Conservation (phyloP, 2,888 invertebrate species). For the Hydropsyche betteni region DNA sequence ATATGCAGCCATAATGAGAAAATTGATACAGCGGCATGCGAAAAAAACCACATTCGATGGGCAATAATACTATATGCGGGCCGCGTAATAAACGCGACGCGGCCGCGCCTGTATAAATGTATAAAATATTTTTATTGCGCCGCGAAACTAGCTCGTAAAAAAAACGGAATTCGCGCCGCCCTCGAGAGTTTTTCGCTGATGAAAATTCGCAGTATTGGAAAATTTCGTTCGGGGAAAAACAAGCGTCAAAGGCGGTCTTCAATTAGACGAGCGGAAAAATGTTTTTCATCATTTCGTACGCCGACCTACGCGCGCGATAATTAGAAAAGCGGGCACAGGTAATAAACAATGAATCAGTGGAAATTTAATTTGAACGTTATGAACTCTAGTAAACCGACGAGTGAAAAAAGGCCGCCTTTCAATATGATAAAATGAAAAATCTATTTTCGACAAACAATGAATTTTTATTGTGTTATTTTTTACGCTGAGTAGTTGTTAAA, state of each 20-base stretch:
- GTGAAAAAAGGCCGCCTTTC: not conserved
- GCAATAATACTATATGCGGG: no score
- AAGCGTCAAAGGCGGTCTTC: constrained; percentile 38
- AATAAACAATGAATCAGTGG: constrained; percentile 22
- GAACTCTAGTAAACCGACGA: not conserved
- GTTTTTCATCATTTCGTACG: constrained; percentile 33
- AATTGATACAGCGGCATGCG: no score
- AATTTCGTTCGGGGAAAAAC: constrained; percentile 37
- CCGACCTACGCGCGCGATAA: not conserved
- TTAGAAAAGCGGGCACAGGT: constrained; percentile 30
- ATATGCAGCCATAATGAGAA: no score
- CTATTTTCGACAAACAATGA: not conserved
- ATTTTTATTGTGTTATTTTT: not conserved
- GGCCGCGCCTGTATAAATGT: not conserved
- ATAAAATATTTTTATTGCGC: not conserved
- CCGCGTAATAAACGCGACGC: no score
- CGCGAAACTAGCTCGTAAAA: constrained; percentile 13
- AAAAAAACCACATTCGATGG: no score
- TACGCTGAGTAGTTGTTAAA: no score
- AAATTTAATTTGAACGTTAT: constrained; percentile 3
- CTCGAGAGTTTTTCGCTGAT: constrained; percentile 31
- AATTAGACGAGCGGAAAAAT: constrained; percentile 35
- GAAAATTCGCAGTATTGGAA: constrained; percentile 34
- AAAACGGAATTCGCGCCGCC: not conserved
- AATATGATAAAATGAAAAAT: constrained; percentile 1